phyloP scores from a whole-genome alignment of 35 echinoderm and acorn worm genomes.

The Heliocidaris tuberculata region DNA sequence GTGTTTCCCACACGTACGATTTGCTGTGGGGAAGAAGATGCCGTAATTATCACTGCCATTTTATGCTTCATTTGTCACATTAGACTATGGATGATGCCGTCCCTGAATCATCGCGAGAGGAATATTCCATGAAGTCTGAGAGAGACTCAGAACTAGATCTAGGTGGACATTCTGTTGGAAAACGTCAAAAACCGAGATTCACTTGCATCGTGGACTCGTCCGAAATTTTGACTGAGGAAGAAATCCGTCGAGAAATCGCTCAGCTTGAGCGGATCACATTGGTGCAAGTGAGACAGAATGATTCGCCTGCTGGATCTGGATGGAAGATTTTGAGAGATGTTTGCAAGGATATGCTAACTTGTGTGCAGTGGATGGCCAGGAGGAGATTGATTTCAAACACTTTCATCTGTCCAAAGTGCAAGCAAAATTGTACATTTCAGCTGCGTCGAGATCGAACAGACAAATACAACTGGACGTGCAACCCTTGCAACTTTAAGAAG shows the following conservation, averaged over 20 bases:
- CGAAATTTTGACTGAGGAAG: neutral
- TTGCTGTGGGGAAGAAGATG: neutral
- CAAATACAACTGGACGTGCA: conserved; percentile 23
- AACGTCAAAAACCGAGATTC: neutral
- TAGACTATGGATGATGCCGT: conserved; percentile 6
- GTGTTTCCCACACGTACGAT: neutral
- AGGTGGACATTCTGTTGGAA: neutral
- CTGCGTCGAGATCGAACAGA: neutral
- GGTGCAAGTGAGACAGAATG: neutral
- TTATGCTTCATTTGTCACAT: neutral
- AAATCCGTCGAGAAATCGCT: neutral
- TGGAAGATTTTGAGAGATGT: neutral
- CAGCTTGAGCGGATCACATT: neutral
- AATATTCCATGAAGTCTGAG: neutral
- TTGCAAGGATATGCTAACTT: neutral
- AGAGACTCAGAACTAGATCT: neutral
- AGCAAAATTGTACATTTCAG: neutral
- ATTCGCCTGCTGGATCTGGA: neutral
- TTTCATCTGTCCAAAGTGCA: neutral
- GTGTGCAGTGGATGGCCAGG: neutral
- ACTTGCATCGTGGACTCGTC: neutral
- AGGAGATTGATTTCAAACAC: conserved; percentile 10
- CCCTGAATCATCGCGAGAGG: neutral
- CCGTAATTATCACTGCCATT: neutral
- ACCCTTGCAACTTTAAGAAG: neutral